phyloP scores from a whole-genome alignment of 2,113 vertebrate genomes.

The Suricata suricatta region DNA sequence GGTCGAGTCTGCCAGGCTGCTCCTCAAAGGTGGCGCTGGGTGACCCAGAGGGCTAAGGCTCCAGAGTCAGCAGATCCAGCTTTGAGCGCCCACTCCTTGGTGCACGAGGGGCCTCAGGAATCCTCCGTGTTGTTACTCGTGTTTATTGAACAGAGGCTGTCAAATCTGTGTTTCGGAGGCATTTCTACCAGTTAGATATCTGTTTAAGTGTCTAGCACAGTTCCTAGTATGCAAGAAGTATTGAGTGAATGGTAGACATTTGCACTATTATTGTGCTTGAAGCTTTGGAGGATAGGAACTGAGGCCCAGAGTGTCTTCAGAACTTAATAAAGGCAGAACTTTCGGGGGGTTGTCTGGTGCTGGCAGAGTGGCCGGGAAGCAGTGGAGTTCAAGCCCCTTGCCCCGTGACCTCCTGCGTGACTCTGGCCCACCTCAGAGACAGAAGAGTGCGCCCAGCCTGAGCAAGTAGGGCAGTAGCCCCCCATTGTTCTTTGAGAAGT shows the following conservation, averaged over 20 bases:
- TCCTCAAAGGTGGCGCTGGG: background rate
- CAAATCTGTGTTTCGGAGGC: background rate
- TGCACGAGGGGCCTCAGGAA: background rate
- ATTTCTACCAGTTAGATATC: background rate
- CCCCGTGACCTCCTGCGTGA: accelerated
- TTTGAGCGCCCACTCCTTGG: background rate
- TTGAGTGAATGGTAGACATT: background rate
- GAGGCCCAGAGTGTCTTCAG: background rate
- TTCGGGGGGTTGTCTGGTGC: background rate
- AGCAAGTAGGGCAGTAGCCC: background rate
- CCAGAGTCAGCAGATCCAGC: background rate
- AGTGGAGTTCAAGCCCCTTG: background rate
- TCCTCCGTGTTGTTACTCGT: accelerated
- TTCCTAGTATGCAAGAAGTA: background rate
- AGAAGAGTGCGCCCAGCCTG: background rate
- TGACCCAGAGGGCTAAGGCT: accelerated
- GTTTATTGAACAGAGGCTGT: background rate
- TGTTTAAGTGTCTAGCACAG: background rate
- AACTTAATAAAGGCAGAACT: background rate
- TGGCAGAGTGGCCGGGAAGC: background rate
- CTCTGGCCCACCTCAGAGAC: background rate
- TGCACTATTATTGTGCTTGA: background rate
- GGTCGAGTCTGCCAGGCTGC: background rate
- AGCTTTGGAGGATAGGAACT: background rate
- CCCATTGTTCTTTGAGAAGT: background rate